These are phyloP conservation scores for Orthonyx spaldingii DNA, from an alignment of 2,113 vertebrate species.

Conservation along the genomic window DNA sequence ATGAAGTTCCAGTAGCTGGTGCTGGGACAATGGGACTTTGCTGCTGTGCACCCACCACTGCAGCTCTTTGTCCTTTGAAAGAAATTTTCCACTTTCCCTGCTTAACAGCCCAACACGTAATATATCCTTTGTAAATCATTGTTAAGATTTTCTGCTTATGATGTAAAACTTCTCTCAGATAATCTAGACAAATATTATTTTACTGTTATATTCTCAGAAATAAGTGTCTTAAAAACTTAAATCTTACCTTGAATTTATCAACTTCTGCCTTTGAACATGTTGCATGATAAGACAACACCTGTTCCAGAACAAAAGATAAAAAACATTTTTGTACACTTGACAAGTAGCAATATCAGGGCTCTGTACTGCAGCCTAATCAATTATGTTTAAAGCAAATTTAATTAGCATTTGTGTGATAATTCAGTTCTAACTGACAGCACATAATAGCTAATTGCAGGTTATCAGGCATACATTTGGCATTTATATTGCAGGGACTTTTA, in stretches of 20 bases:
- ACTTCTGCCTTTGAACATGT: slow-evolving; percentile 98
- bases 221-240: background rate
- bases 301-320: slow-evolving; percentile 57
- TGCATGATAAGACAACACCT: slow-evolving; percentile 98
- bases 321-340: background rate
- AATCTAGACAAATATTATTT: background rate
- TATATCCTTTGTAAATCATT: background rate
- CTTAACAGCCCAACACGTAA: background rate
- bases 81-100: background rate
- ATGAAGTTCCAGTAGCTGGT: background rate
- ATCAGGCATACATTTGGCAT: background rate
- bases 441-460: background rate
- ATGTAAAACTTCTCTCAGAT: background rate
- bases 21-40: background rate
- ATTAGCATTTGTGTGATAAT: background rate
- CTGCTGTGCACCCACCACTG: background rate
- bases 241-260: slow-evolving; percentile 97
- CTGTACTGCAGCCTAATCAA: background rate
- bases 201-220: background rate
- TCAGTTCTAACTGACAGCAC: background rate
- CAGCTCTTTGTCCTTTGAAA: background rate
- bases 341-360: background rate
- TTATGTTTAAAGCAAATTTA: slow-evolving; percentile 11
- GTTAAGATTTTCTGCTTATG: background rate
- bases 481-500: background rate